A percentile compares a stretch with the other conserved stretches of the same genome.
phyloP scores from a whole-genome alignment of 1,140 invertebrate species.

The Heliconius congener region DNA sequence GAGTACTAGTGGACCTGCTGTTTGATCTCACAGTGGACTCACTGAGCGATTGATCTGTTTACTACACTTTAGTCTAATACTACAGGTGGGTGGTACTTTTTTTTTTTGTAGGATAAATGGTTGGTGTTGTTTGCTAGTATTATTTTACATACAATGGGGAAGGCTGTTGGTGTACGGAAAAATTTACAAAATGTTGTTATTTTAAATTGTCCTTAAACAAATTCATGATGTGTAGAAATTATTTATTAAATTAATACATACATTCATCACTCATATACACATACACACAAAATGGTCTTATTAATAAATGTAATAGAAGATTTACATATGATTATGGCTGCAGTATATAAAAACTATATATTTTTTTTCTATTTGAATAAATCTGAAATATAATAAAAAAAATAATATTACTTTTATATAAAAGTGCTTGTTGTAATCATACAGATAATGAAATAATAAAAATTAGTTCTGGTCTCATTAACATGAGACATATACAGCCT shows the following conservation, averaged over 20 bases:
- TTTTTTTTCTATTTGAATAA: too few relatives aligned
- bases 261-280: not conserved
- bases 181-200: too few relatives aligned
- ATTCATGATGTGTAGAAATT: not conserved
- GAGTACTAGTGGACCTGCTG: not conserved
- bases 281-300: not conserved
- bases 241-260: not conserved
- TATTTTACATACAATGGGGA: too few relatives aligned
- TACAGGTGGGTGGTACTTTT: slow-evolving; percentile 24
- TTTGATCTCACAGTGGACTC: slow-evolving; percentile 23
- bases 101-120: too few relatives aligned
- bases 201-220: not conserved
- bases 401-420: too few relatives aligned
- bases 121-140: too few relatives aligned
- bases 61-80: slow-evolving; percentile 27
- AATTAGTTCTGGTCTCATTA: too few relatives aligned
- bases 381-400: too few relatives aligned
- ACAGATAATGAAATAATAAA: too few relatives aligned
- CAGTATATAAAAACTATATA: not conserved
- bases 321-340: not conserved
- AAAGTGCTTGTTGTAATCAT: too few relatives aligned
- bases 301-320: not conserved
- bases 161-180: too few relatives aligned
- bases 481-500: too few relatives aligned
- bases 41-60: slow-evolving; percentile 40